Conservation (phyloP, 2,113 vertebrate species). For the Pterocles gutturalis region DNA sequence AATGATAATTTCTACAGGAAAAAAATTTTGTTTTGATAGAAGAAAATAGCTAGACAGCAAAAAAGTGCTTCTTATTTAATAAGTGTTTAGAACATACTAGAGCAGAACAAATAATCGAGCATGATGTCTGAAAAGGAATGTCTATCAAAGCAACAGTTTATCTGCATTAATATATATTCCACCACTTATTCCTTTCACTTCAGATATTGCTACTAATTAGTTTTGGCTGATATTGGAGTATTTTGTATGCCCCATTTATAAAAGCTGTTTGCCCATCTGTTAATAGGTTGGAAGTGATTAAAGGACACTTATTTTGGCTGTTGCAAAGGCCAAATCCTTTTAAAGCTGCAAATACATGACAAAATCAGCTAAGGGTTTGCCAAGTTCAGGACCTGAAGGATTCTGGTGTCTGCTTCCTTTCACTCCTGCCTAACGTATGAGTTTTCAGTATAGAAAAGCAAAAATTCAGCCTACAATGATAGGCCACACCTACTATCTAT, state of each 20-base stretch:
- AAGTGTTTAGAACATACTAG: neutral
- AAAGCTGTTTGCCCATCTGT: conserved; percentile 84
- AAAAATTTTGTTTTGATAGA: neutral
- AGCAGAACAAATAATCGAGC: neutral
- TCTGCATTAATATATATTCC: conserved; percentile 71
- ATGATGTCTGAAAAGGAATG: conserved; percentile 37
- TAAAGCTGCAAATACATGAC: conserved; percentile 77
- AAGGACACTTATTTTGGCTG: conserved; percentile 83
- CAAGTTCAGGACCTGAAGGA: conserved; percentile 75
- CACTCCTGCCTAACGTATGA: conserved; percentile 7
- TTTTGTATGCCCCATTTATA: conserved; percentile 82
- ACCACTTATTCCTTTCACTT: conserved; percentile 73
- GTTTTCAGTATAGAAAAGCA: conserved; percentile 27
- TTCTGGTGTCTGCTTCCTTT: conserved; percentile 40
- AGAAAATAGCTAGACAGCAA: neutral
- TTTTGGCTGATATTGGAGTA: conserved; percentile 81
- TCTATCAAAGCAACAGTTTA: conserved; percentile 51
- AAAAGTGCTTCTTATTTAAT: neutral
- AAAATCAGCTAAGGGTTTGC: conserved; percentile 74
- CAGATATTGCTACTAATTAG: conserved; percentile 80
- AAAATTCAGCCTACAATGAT: conserved; percentile 22
- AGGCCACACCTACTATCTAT: neutral
- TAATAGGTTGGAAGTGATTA: conserved; percentile 85
- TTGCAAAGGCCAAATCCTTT: conserved; percentile 80
- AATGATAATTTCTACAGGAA: neutral